These are phyloP conservation scores for Neosilurus mollespiculum DNA, from an alignment of 2,797 vertebrate genomes.

Conservation along the genomic window DNA sequence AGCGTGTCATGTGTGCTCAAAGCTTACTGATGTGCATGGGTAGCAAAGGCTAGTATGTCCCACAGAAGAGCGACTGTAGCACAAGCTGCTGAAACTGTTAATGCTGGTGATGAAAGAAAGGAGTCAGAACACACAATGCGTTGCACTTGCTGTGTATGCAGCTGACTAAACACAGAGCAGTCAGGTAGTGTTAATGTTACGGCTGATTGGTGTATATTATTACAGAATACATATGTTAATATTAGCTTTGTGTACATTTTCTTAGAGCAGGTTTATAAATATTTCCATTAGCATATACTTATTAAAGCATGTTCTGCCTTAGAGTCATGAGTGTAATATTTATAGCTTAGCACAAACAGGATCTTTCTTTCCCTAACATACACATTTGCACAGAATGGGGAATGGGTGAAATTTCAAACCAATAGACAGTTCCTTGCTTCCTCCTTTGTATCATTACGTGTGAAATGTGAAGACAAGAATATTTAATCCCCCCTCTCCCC, in stretches of 20 bases:
- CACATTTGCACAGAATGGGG: not conserved
- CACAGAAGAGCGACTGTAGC: too few species aligned
- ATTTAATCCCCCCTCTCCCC: not conserved
- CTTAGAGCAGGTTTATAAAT: conserved; percentile 19
- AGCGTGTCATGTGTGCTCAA: too few species aligned
- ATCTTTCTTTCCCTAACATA: not conserved
- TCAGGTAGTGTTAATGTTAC: too few species aligned
- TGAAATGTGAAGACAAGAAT: conserved; percentile 26
- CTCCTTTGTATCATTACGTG: conserved; percentile 23
- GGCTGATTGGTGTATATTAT: not conserved
- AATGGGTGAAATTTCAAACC: conserved; percentile 30
- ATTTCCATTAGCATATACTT: conserved; percentile 29
- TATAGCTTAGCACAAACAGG: not conserved
- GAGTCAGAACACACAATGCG: too few species aligned
- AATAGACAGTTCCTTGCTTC: conserved; percentile 12
- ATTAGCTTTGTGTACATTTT: not conserved
- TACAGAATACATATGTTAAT: conserved; percentile 7
- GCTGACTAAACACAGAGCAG: too few species aligned
- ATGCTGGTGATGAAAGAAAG: too few species aligned
- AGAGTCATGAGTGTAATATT: conserved; percentile 20
- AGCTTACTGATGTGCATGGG: too few species aligned
- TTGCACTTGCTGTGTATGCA: too few species aligned
- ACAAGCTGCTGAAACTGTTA: too few species aligned
- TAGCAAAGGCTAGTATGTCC: too few species aligned
- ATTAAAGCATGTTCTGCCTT: conserved; percentile 18